Evolutionary conservation across 1,140 invertebrate species (phyloP).

Genomic region (Palaemon carinicauda): DNA sequence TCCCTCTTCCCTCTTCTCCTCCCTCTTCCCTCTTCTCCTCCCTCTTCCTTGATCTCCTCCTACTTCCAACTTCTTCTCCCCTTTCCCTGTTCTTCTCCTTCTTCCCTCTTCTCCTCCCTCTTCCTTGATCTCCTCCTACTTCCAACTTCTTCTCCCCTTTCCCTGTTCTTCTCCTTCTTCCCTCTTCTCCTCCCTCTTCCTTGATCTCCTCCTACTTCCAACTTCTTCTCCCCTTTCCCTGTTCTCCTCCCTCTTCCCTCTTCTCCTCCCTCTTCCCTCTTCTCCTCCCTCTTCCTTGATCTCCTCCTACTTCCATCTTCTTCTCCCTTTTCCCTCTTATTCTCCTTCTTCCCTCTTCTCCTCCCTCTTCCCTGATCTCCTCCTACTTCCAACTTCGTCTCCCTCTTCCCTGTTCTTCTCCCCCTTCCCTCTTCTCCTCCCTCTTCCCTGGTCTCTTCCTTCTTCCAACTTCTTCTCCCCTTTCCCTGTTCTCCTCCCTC

Average conservation of each 20-base stretch:
- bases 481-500: background rate
- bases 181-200: background rate
- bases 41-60: background rate
- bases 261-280: too few species aligned
- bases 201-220: background rate
- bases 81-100: background rate
- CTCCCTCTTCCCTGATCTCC: background rate
- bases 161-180: background rate
- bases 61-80: too few species aligned
- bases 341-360: too few species aligned
- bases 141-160: too few species aligned
- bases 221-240: too few species aligned
- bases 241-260: background rate
- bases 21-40: background rate
- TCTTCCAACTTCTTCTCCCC: too few species aligned
- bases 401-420: background rate
- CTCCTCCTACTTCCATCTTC: background rate
- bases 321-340: background rate
- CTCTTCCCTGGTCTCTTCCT: too few species aligned
- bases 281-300: background rate
- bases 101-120: background rate
- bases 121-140: background rate
- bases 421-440: background rate
- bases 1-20: background rate
- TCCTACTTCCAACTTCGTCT: background rate